phyloP scores from a whole-genome alignment of 2,113 vertebrate species.

The Butorides virescens region DNA sequence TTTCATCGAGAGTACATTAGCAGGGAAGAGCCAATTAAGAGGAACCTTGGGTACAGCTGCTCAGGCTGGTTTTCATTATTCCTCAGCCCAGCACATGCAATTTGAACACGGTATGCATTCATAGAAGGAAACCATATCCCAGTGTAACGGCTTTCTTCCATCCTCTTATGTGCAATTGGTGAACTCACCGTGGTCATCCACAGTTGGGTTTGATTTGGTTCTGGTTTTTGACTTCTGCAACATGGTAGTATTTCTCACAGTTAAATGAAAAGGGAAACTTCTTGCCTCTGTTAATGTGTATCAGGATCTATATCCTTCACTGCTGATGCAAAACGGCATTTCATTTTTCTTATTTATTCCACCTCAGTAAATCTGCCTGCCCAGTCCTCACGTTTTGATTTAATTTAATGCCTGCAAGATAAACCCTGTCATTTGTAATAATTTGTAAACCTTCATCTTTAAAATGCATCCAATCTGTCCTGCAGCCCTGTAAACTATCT shows the following conservation, averaged over 20 bases:
- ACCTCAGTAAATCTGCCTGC: constrained; percentile 63
- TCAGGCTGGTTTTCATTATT: constrained; percentile 18
- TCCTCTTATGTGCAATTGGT: neutral
- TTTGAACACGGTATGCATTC: neutral
- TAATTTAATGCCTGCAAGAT: constrained; percentile 71
- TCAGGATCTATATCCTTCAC: constrained; percentile 45
- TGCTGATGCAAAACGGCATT: constrained; percentile 61
- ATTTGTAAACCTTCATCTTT: constrained; percentile 68
- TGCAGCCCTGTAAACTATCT: constrained; percentile 51
- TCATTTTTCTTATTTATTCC: constrained; percentile 69
- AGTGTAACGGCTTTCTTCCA: neutral
- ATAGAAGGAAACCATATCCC: neutral
- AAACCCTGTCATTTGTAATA: constrained; percentile 69
- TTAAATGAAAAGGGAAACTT: constrained; percentile 42
- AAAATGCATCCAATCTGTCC: constrained; percentile 66
- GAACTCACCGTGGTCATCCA: neutral
- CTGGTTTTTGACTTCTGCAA: neutral
- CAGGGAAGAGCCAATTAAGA: constrained; percentile 51
- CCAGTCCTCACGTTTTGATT: constrained; percentile 63
- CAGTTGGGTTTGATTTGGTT: neutral
- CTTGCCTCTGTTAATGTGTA: constrained; percentile 47
- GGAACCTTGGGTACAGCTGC: constrained; percentile 34
- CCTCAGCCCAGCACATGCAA: neutral
- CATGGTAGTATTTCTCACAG: neutral
- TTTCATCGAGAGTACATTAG: neutral